Evolutionary conservation across 2,888 invertebrate species (phyloP), one percentile per base, ranked within the genome.

Genomic region (Andrena camellia): DNA sequence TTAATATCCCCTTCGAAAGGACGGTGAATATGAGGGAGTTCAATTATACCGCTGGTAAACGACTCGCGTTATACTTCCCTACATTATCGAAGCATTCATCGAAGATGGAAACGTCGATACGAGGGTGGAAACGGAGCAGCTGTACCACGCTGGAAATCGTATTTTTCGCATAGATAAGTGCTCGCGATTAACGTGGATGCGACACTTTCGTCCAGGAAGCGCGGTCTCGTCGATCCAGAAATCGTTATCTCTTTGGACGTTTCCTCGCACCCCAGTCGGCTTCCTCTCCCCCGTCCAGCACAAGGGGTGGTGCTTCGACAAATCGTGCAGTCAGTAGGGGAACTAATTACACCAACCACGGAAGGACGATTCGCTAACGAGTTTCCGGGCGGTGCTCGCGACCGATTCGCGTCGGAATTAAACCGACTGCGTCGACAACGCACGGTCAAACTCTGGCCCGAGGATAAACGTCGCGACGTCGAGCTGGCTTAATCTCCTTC

Each of bases 321-420:
- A 88, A 83, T 86, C 67, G 77, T 33, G 57, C 63, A 62, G 68
- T 67, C 33, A 66, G 66, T 52, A 72, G 50, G 68, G 71, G 71
- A 75, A 88, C 77, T 87, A 87, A 87, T 87, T 87, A 87, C 80
- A 71, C 71, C 71, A 62, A 75, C 76, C 79, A 70, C 78, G 86
- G 75, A 87, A 86, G 77, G 75, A 88, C 79, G 81, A 76, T 80
- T 84, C 78, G 75, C 78, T 89, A 87, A 87, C 85, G 87, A 80
- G 85, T 72, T 89, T 78, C 80, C 79, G 85, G 54, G 33, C 48
- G 78, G 88, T 69, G 86, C 71, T 77, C 72, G 78, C 75, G 77
- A 63, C 60, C 78, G 80, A 86, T 86, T 86, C 80, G 88, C 86
- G 69, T 62, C 67, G 64, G 64, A 80, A 78, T 88, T 86, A 87